phyloP scores from a whole-genome alignment of 2,113 vertebrate species.

The Arenaria interpres region DNA sequence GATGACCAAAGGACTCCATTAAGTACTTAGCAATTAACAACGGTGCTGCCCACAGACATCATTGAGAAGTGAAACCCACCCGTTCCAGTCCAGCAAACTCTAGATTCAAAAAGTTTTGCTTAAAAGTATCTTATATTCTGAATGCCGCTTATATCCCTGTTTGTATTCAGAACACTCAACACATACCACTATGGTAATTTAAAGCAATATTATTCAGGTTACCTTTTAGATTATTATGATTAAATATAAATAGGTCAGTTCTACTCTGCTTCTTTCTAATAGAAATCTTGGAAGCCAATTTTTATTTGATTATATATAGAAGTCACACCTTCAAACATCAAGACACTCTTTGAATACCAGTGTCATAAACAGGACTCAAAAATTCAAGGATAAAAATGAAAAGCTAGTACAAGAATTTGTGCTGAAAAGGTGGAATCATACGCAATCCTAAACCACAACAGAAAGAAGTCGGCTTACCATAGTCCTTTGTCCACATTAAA shows the following conservation, averaged over 20 bases:
- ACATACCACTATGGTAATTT: background rate
- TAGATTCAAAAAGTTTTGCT: background rate
- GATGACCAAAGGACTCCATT: background rate
- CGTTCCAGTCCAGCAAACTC: background rate
- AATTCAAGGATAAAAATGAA: background rate
- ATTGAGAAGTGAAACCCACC: background rate
- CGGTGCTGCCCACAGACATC: background rate
- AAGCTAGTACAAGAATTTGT: background rate
- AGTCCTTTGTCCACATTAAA: background rate
- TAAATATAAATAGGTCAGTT: conserved; percentile 49
- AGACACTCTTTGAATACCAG: background rate
- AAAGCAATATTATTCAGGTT: conserved; percentile 14
- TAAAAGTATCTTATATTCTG: background rate
- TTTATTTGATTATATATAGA: conserved; percentile 11
- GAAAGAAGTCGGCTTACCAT: background rate
- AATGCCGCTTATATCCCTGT: background rate
- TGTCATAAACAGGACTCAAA: background rate
- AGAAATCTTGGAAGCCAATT: conserved; percentile 10
- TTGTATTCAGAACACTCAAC: background rate
- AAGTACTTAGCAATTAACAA: background rate
- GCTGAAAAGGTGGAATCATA: background rate
- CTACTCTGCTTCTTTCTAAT: conserved; percentile 20
- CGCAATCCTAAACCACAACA: background rate
- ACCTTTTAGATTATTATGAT: conserved; percentile 9
- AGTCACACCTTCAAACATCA: background rate